Conservation (phyloP, 1,140 invertebrate species). For the Sipha flava region DNA sequence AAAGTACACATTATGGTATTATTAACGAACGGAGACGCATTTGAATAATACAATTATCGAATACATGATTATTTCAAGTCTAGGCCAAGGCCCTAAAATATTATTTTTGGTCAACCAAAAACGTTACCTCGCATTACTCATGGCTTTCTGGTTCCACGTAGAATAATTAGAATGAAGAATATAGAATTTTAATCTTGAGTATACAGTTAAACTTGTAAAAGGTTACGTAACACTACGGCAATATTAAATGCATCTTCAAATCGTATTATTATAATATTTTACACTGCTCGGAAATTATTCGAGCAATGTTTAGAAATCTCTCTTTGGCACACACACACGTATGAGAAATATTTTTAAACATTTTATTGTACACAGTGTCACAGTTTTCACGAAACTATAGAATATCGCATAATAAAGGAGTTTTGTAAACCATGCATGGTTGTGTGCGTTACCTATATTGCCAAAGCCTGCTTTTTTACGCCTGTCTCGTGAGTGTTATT, state of each 20-base stretch:
- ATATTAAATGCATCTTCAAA: too few species aligned
- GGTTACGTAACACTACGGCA: too few species aligned
- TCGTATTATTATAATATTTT: too few species aligned
- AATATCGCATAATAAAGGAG: not conserved
- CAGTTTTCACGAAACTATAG: not conserved
- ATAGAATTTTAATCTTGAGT: too few species aligned
- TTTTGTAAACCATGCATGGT: not conserved
- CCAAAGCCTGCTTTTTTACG: not conserved
- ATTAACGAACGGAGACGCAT: too few species aligned
- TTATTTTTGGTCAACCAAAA: not conserved
- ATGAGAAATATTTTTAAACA: too few species aligned
- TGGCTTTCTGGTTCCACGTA: not conserved
- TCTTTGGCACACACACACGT: not conserved
- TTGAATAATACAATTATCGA: too few species aligned
- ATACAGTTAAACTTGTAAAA: too few species aligned
- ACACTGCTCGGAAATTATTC: too few species aligned
- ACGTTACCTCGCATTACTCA: not conserved
- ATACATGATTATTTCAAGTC: not conserved
- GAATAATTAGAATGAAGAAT: too few species aligned
- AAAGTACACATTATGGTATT: too few species aligned
- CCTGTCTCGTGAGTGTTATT: not conserved
- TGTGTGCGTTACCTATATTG: not conserved
- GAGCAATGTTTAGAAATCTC: not conserved
- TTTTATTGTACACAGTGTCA: not conserved
- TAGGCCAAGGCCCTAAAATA: not conserved